Base-by-base conservation (phyloP, 30 jellyfish, hydroid and myxozoan genomes). In the Nemopilema nomurai region DNA sequence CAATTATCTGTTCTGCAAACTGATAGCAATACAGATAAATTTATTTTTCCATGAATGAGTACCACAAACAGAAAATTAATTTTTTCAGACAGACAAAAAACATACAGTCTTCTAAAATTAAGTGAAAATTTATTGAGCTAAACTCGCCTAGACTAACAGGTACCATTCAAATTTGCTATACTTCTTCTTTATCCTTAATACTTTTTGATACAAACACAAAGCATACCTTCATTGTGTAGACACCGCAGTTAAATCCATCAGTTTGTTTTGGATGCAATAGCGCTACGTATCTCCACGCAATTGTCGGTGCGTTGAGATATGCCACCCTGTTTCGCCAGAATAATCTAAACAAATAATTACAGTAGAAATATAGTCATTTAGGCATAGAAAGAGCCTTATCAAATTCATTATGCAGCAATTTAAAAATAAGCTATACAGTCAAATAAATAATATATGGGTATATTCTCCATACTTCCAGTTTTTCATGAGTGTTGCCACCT, bases 161-260 rank as follows among this genome's bases (percentile, higher is more conserved):
- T 64, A 64, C 74, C 74, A n/a, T n/a, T 26, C 31, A n/a, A n/a
- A n/a, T n/a, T 26, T 64, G 28, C 28, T 22, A 64, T n/a, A 22
- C 31, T n/a, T 64, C 74, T 22, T 22, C 74, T 64, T 64, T 1
- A 22, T 22, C 31, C 28, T 64, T n/a, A 64, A 26, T 22, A 64
- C 31, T 1, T n/a, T n/a, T 22, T 64, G 31, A n/a, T 64, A 22
- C 28, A 22, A 64, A 64, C 21, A 19, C n/a, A n/a, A n/a, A n/a
- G n/a, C n/a, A 64, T 64, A 64, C n/a, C n/a, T n/a, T n/a, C n/a
- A n/a, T n/a, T n/a, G n/a, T n/a, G n/a, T n/a, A n/a, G n/a, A n/a
- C n/a, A n/a, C 74, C 74, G 31, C 74, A 64, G 74, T 64, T 64
- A 26, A n/a, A 64, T 8, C 74, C 74, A 64, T 64, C 74, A 22